Base-by-base conservation (phyloP, 1,140 invertebrate species). In the Drosophila serrata region DNA sequence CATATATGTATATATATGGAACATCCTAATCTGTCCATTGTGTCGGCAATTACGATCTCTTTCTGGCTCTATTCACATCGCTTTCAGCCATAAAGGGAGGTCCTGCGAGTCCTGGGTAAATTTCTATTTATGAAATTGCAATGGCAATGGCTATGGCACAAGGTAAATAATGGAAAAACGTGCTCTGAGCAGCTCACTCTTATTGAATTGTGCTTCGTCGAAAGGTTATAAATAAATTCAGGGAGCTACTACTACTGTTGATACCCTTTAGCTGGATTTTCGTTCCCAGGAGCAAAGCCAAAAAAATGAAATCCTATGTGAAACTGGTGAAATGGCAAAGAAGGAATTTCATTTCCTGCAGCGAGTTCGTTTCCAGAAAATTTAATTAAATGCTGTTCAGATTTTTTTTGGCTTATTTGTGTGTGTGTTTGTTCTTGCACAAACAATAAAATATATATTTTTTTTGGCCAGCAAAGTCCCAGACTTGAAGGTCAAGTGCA, bases 361-460 rank as follows among this genome's bases (percentile, higher is more conserved):
- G 49, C 45, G 17, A 40, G 22, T 22, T 39, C 22, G 55, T 9
- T 55, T 55, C 9, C 24, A 46, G 24, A 51, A 59, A 81, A 75
- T 65, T 86, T 82, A 87, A 87, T 86, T 86, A 87, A 75, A 82
- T 68, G 64, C 51, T 64, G 12, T 39, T 43, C 3, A 55, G 31
- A 48, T 57, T 74, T 63, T 64, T 61, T 17, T 53, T 8, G 31
- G 56, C 64, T 43, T 63, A 46, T 51, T 64, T 64, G 31, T 43
- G 35, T 46, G 39, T 53, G 39, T 78, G 29, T 37, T 31, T 53
- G 49, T 15, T 35, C 12, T 63, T 63, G 42, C 29, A 55, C 42
- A 81, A 64, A 42, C 11, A 60, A 45, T 43, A 45, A 22, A 78
- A 64, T 9, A 17, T 40, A 35, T 27, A 7, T 51, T 22, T 51